Base-by-base conservation (phyloP, 2,113 vertebrate species). In the Saccopteryx bilineata region DNA sequence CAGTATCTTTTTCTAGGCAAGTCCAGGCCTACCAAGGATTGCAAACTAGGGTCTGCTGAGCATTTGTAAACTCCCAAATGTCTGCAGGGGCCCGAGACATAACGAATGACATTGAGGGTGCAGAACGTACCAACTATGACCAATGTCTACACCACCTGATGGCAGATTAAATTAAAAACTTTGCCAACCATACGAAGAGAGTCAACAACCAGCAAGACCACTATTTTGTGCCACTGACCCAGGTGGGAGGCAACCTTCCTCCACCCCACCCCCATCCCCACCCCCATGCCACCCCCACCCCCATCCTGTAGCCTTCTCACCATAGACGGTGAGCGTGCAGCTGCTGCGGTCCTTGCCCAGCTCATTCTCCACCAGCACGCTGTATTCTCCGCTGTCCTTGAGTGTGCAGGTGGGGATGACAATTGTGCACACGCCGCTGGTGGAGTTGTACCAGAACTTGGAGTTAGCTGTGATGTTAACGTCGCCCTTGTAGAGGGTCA, bases 351-450 rank as follows among this genome's bases (percentile, higher is more conserved):
- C 94, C 61, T 87, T 96, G 68, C 98, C 98, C 81, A 98, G 98
- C 39, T 98, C 60, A 1, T 98, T 98, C 93, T 98, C 98, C 95
- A 98, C 94, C 69, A 98, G 68, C 78, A 98, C 94, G 0, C 86
- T 98, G 92, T 98, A 98, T 17, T 98, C 78, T 9, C 98, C 92
- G 0, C 96, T 96, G 92, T 98, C 98, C 89, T 98, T 98, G 48
- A 81, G 82, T 9, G 80, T 96, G 90, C 98, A 98, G 48, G 97
- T 97, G 56, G 98, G 97, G 87, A 98, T 97, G 81, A 97, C 89
- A n/a, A 98, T 76, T 0, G 97, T 98, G 83, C 97, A 98, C 89
- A 97, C 97, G 0, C 95, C 96, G 3, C 95, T 98, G 24, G 95
- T 86, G 24, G 97, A 98, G 96, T 89, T 98, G 87, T 98, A 97